Base-by-base conservation (phyloP, 2,113 vertebrate species). In the Myrmophylax atrothorax region DNA sequence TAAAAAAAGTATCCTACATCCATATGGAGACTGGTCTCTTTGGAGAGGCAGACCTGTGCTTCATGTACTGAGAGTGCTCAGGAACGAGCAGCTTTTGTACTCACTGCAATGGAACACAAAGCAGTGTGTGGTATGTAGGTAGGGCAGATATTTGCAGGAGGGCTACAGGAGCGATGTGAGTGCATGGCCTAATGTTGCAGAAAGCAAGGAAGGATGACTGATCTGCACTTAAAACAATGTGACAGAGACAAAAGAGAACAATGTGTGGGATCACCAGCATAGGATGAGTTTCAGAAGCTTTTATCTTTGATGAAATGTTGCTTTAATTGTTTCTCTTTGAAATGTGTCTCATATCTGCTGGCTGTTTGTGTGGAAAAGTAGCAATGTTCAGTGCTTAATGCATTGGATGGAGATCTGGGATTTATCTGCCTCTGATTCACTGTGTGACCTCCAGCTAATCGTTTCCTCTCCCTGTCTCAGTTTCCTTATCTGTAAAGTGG, bases 401-500 rank as follows among this genome's bases (percentile, higher is more conserved):
- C 75, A 49, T 6, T 74, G 88, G 72, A 80, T 83, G 50, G 85
- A 86, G 85, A 80, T 88, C 50, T 88, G 94, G 79, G 44, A 90
- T 95, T 91, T 95, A 91, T 94, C 90, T 88, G 23, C 14, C 74
- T 94, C 70, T 86, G 84, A 90, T 83, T 96, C 82, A 47, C 25
- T 28, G 8, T 67, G 59, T 90, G 92, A 96, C 84, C 95, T 95
- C 64, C 87, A 90, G 79, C 70, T 96, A 96, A 96, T 94, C 5
- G 1, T 78, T 96, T 94, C 90, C 88, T 89, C n/a, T 93, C 90
- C 52, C 85, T 76, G 75, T 94, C 67, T 95, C 79, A 52, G 90
- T 90, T 95, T 95, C 64, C 85, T 94, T 97, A 96, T 96, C 94
- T 94, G 44, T 81, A 95, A 94, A 96, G 94, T 87, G 60, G 64